These are phyloP conservation scores for Centroberyx gerrardi DNA, from an alignment of 2,797 vertebrate species.

Conservation along the genomic window DNA sequence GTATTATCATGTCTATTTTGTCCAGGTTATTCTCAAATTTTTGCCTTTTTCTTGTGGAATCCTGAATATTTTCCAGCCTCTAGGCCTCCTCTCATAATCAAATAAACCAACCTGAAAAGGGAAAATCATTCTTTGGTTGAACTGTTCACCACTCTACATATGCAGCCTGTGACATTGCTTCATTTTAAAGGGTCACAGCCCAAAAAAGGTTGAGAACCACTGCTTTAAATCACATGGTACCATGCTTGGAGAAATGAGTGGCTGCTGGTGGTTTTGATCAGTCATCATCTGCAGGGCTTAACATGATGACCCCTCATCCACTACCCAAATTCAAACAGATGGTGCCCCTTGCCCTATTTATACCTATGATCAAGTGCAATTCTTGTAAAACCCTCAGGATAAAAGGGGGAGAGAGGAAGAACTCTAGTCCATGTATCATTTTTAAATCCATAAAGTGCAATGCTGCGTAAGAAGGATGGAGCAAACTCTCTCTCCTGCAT, in stretches of 20 bases:
- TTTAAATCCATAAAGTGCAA: constrained; percentile 55
- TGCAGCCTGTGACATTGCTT: no score
- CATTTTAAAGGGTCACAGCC: no score
- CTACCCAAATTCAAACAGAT: constrained; percentile 51
- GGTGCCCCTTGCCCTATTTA: constrained; percentile 47
- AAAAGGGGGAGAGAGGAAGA: constrained; percentile 37
- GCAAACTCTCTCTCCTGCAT: constrained; percentile 43
- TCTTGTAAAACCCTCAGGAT: constrained; percentile 56
- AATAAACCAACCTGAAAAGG: no score
- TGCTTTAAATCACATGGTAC: constrained; percentile 22
- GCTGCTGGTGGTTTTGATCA: constrained; percentile 60
- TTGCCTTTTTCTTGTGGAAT: no score
- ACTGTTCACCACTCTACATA: no score
- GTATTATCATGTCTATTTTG: no score
- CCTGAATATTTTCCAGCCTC: no score
- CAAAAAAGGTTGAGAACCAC: no score
- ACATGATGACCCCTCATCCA: constrained; percentile 49
- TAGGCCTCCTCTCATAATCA: no score
- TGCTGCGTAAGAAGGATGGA: constrained; percentile 24
- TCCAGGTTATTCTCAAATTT: no score
- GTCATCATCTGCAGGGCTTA: constrained; percentile 50
- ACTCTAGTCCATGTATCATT: constrained; percentile 37
- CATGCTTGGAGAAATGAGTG: constrained; percentile 35
- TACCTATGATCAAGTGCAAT: constrained; percentile 30
- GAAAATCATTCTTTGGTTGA: no score